These are phyloP conservation scores for Falco concolor DNA, from an alignment of 2,797 vertebrate species.

Conservation along the genomic window DNA sequence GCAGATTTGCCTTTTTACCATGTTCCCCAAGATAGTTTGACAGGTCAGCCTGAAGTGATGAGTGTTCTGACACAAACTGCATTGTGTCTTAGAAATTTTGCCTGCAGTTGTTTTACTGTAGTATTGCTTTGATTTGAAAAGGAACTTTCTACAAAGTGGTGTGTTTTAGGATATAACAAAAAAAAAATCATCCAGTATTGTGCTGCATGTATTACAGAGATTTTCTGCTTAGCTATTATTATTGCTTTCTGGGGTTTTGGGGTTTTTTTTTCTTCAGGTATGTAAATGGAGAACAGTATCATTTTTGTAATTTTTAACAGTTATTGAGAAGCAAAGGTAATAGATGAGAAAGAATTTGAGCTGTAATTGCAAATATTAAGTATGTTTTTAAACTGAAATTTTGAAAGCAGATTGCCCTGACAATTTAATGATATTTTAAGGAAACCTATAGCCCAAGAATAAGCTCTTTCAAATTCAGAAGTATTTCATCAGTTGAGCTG, in stretches of 20 bases:
- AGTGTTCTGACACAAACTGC: conserved; percentile 59
- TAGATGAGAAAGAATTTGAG: neutral
- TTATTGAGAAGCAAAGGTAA: conserved; percentile 15
- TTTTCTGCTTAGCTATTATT: conserved; percentile 37
- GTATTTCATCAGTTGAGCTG: neutral
- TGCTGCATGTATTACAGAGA: neutral
- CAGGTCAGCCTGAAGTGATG: conserved; percentile 65
- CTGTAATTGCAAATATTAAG: neutral
- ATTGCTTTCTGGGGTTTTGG: neutral
- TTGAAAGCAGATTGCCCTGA: neutral
- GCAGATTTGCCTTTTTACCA: conserved; percentile 45
- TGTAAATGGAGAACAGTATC: neutral
- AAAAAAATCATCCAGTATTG: neutral
- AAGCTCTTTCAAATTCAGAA: neutral
- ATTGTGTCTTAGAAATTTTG: conserved; percentile 48
- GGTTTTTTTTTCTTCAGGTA: neutral
- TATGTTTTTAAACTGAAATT: neutral
- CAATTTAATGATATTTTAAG: neutral
- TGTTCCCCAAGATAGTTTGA: conserved; percentile 54
- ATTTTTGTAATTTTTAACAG: conserved; percentile 16
- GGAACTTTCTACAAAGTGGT: conserved; percentile 29
- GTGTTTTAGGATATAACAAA: conserved; percentile 19
- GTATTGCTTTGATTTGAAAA: conserved; percentile 52
- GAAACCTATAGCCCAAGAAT: neutral
- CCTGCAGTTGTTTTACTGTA: conserved; percentile 65